These are phyloP conservation scores for Poliocrania exsul DNA, from an alignment of 2,797 vertebrate species.

Conservation along the genomic window DNA sequence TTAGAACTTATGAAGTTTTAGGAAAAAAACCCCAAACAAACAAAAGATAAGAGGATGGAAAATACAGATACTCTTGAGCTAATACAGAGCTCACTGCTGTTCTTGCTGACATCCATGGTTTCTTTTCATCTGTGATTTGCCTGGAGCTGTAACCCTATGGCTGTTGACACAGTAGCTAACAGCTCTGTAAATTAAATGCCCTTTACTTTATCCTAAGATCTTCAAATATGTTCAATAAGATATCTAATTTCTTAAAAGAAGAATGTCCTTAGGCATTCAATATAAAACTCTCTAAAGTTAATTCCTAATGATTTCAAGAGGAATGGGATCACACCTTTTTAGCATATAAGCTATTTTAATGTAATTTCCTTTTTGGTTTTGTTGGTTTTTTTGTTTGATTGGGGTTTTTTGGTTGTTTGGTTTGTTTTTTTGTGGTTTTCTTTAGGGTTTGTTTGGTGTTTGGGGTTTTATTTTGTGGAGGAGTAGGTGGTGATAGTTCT, in stretches of 20 bases:
- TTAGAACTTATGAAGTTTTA: neutral
- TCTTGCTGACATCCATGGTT: neutral
- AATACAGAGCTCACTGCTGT: neutral
- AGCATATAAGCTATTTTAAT: neutral
- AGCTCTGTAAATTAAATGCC: neutral
- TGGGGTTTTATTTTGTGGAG: neutral
- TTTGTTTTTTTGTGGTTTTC: too few species aligned
- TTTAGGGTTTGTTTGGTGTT: neutral
- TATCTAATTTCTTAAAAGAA: neutral
- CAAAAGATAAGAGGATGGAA: neutral
- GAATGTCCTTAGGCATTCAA: neutral
- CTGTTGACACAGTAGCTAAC: neutral
- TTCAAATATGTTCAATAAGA: neutral
- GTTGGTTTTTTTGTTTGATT: too few species aligned
- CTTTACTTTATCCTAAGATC: neutral
- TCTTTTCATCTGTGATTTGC: neutral
- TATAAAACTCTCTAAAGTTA: neutral
- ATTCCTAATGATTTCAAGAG: neutral
- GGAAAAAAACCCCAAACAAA: rapidly evolving
- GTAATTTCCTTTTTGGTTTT: neutral
- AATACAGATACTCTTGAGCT: neutral
- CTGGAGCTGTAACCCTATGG: neutral
- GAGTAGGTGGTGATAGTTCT: neutral
- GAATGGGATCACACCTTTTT: neutral
- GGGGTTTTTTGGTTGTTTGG: neutral